Evolutionary conservation across 2,888 invertebrate genomes (phyloP), one percentile per base, ranked within the genome.

Genomic region (Brachyptera putata): DNA sequence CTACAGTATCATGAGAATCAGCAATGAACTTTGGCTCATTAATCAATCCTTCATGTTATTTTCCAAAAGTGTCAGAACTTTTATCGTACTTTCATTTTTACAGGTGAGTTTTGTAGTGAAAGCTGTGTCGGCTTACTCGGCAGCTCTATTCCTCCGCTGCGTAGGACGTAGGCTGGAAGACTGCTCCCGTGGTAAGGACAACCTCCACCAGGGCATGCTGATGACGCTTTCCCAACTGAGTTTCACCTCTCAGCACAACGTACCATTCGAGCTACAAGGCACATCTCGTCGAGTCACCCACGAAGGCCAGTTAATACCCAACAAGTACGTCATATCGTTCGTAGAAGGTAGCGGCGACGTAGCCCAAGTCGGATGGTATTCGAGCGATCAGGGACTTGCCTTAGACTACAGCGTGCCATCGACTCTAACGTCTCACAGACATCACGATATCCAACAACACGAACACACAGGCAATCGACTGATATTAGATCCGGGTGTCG

Each of bases 41-140:
- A n/a, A n/a, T n/a, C n/a, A n/a, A n/a, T n/a, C n/a, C n/a, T n/a
- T n/a, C n/a, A n/a, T n/a, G n/a, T n/a, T n/a, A n/a, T n/a, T n/a
- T n/a, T n/a, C n/a, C n/a, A n/a, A n/a, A n/a, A n/a, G n/a, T n/a
- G n/a, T n/a, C n/a, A n/a, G n/a, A n/a, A n/a, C n/a, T n/a, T n/a
- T n/a, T n/a, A n/a, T n/a, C n/a, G n/a, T n/a, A n/a, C n/a, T n/a
- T 30, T 5, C 30, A 7, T 36, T 50, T 36, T 41, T 55, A 13
- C 46, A 56, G 58, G 49, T 61, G 3, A 56, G 39, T n/a, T 58
- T 57, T 26, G 53, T 58, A 36, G 69, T 71, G 25, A 71, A 70
- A 58, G 72, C 72, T 1, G 69, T 72, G n/a, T 71, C 71, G 4
- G 70, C 72, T 2, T 70, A 70, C 43, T 72, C 72, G 5, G 73